Base-by-base conservation (phyloP, 1,140 invertebrate genomes). In the Drosophila rhopaloa region DNA sequence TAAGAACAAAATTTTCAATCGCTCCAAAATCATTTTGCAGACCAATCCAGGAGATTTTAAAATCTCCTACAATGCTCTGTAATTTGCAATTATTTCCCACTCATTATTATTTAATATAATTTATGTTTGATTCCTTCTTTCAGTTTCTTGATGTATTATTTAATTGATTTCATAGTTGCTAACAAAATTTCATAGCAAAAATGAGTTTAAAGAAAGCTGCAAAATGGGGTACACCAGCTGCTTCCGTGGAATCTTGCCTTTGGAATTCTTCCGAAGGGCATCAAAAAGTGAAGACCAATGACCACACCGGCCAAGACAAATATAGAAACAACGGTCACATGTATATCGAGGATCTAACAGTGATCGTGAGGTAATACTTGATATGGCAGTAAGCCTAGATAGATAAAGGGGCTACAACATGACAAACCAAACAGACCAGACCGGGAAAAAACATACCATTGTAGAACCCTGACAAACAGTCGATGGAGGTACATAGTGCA, bases 121-220 rank as follows among this genome's bases (percentile, higher is more conserved):
- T 67, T 35, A 19, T 3, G 1, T 38, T 62, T 16, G 6, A 14
- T 72, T 55, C 37, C 1, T 0, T 44, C 66, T 56, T 58, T 43
- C 10, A 27, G 6, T 38, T 41, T 51, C 11, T 9, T n/a, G 10
- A 27, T 29, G 14, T 24, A 63, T 68, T 13, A 13, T 40, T 48
- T 41, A 29, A 48, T 59, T 41, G 24, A 58, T 79, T 76, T 67
- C 56, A 53, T 75, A 76, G 72, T 88, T 77, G 76, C 77, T 83
- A 77, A 50, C 56, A 55, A 77, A 76, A 82, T 50, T 63, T 43
- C 9, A 71, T 51, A 68, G 43, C 29, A 61, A 58, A 37, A 56
- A 60, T 60, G 65, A 60, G 24, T 67, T 48, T 27, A 9, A 63
- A 46, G 46, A 60, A 58, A 57, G 55, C 41, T 32, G 11, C 40